These are phyloP conservation scores for Itoplectis maculator DNA, from an alignment of 2,888 invertebrate species.

Conservation along the genomic window DNA sequence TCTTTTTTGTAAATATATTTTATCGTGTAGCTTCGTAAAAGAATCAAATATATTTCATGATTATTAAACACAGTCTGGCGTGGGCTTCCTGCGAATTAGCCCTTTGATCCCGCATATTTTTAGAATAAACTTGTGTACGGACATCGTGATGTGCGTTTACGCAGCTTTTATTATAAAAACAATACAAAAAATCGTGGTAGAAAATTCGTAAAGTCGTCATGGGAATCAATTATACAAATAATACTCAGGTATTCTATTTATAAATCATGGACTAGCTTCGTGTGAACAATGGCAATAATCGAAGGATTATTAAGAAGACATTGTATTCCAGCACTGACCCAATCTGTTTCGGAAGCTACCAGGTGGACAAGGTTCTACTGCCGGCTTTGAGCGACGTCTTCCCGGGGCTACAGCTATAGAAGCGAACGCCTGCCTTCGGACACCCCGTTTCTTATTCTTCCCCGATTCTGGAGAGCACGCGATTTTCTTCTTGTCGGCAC, in stretches of 20 bases:
- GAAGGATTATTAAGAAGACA: conserved; percentile 21
- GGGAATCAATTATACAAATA: too few species aligned
- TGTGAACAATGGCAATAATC: not conserved
- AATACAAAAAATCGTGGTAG: too few species aligned
- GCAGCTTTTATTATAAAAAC: too few species aligned
- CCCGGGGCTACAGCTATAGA: conserved; percentile 73
- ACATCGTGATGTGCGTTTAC: not conserved
- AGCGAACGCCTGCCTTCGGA: too few species aligned
- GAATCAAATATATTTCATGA: conserved; percentile 28
- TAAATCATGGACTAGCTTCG: not conserved
- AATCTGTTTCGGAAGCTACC: conserved; percentile 75
- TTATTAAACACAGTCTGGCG: conserved; percentile 19
- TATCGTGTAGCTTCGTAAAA: conserved; percentile 27
- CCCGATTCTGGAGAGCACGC: conserved; percentile 28
- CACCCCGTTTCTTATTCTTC: too few species aligned
- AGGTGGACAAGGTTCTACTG: conserved; percentile 75
- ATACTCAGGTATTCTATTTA: not conserved
- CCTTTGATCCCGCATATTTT: conserved; percentile 70
- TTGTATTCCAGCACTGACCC: conserved; percentile 73
- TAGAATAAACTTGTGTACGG: not conserved
- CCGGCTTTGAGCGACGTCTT: too few species aligned
- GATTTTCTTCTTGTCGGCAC: not conserved
- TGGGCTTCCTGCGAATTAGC: conserved; percentile 72
- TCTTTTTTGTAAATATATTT: conserved; percentile 37
- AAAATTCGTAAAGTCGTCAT: too few species aligned